Percentiles rank a stretch among this genome's conserved stretches.
phyloP scores from a whole-genome alignment of 1,140 invertebrate species.

The Pseudomyrmex gracilis region DNA sequence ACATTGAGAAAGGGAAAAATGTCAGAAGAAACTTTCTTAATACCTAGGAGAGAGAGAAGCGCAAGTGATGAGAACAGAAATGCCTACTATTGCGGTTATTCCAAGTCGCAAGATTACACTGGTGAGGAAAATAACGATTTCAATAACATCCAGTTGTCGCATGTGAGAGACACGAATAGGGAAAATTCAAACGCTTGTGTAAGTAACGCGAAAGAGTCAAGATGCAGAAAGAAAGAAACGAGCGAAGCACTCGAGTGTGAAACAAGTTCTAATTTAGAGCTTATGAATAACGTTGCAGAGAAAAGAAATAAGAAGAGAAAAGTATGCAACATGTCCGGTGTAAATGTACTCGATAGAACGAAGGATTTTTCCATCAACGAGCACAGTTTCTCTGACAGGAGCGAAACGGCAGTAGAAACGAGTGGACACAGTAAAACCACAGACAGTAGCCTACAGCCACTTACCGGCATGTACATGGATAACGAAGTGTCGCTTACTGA shows the following conservation, averaged over 20 bases:
- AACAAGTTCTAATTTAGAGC: not conserved
- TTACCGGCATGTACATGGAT: conserved; percentile 2
- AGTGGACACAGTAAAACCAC: not conserved
- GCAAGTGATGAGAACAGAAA: conserved; percentile 15
- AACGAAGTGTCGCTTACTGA: conserved; percentile 19
- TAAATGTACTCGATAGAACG: not conserved
- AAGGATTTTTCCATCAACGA: not conserved
- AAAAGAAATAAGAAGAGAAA: no score
- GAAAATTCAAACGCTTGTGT: not conserved
- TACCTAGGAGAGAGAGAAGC: conserved; percentile 67
- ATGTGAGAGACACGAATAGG: not conserved
- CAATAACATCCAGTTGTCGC: not conserved
- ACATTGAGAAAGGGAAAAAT: conserved; percentile 53
- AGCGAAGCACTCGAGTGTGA: not conserved
- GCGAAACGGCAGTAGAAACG: not conserved
- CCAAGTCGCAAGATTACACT: not conserved
- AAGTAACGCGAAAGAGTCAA: not conserved
- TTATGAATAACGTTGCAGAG: not conserved
- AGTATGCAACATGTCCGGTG: no score
- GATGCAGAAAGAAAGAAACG: conserved; percentile 12
- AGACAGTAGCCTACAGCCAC: no score
- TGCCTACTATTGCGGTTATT: not conserved
- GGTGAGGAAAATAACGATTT: not conserved
- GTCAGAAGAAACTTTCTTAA: conserved; percentile 61
- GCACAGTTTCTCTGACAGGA: not conserved